Evolutionary conservation across 37 sponge, comb jelly and placozoan genomes (phyloP).

Genomic region (Chondrilla cf. caribensis): DNA sequence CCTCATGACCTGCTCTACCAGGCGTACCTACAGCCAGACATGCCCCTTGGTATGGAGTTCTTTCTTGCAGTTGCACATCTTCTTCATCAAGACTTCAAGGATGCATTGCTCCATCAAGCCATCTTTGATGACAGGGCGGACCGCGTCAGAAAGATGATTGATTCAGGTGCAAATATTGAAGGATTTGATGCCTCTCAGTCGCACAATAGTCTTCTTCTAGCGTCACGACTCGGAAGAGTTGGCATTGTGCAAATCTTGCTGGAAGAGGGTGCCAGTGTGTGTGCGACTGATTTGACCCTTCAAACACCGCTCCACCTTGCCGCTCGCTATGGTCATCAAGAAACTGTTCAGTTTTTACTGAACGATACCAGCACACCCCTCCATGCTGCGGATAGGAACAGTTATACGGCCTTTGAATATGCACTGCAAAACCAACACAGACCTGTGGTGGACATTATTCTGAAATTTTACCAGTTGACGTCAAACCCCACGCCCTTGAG

Average conservation of each 20-base stretch:
- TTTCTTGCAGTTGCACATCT: background rate
- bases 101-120: background rate
- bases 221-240: background rate
- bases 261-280: background rate
- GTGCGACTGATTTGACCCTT: background rate
- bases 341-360: background rate
- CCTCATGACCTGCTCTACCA: background rate
- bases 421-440: background rate
- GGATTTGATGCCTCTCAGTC: background rate
- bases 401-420: background rate
- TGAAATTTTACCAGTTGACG: background rate
- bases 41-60: background rate
- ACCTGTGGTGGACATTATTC: background rate
- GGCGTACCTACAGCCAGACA: background rate
- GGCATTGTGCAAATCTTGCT: background rate
- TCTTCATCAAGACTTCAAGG: background rate
- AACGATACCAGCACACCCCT: background rate
- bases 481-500: background rate
- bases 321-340: background rate
- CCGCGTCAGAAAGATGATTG: background rate
- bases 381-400: background rate
- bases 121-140: background rate
- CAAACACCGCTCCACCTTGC: conserved; percentile 25
- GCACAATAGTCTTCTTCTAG: conserved; percentile 8
- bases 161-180: background rate